Conservation (phyloP, 2,888 invertebrate species). For the Acanthosepion pharaonis region DNA sequence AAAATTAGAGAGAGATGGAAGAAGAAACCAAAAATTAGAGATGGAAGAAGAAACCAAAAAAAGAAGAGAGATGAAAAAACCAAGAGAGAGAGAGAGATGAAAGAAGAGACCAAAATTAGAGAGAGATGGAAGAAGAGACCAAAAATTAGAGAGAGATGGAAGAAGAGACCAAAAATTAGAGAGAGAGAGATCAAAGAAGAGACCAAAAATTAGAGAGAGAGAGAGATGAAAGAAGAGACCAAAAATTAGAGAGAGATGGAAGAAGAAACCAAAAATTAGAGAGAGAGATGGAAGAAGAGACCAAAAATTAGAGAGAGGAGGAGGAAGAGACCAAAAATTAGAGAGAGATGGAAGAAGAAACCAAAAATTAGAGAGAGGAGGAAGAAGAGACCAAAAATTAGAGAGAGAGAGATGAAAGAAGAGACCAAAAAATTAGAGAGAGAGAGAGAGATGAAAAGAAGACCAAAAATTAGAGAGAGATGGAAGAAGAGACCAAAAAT, state of each 20-base stretch:
- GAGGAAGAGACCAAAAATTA: background rate
- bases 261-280: background rate
- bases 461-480: too few species aligned
- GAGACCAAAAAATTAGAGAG: background rate
- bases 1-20: too few species aligned
- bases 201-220: too few species aligned
- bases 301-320: too few species aligned
- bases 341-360: background rate
- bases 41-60: too few species aligned
- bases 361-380: background rate
- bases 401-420: too few species aligned
- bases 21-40: too few species aligned
- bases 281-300: background rate
- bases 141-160: too few species aligned
- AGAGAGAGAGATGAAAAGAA: too few species aligned
- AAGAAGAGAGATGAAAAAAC: too few species aligned
- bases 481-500: background rate
- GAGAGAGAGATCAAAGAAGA: background rate
- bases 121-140: background rate
- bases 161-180: background rate
- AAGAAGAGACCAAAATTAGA: background rate
- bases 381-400: too few species aligned
- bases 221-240: background rate
- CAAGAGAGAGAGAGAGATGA: too few species aligned
- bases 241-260: background rate